Conservation (phyloP, 2,888 invertebrate species). For the Ophion slaviceki region DNA sequence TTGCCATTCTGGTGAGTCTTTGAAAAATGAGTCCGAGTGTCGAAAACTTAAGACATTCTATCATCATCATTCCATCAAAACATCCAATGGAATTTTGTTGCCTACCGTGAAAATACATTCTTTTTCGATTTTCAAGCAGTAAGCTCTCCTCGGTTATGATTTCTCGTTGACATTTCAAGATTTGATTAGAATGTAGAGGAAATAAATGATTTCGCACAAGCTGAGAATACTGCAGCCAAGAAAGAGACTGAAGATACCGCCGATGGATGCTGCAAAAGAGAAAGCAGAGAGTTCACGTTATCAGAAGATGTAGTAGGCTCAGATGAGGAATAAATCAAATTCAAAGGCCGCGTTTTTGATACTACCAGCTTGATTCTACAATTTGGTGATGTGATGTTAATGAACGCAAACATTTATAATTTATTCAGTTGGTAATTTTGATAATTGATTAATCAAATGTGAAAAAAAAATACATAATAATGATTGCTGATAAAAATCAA, state of each 20-base stretch:
- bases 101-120: not conserved
- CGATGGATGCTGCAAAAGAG: constrained; percentile 82
- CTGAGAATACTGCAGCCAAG: constrained; percentile 83
- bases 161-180: not conserved
- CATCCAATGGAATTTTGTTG: not conserved
- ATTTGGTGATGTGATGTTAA: too few relatives aligned
- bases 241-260: constrained; percentile 83
- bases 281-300: not conserved
- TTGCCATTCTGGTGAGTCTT: too few relatives aligned
- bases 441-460: too few relatives aligned
- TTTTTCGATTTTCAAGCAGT: not conserved
- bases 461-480: too few relatives aligned
- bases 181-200: constrained; percentile 23
- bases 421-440: too few relatives aligned
- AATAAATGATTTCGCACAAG: constrained; percentile 70
- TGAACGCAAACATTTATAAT: too few relatives aligned
- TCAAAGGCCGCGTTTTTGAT: not conserved
- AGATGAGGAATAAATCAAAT: not conserved
- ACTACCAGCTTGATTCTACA: too few relatives aligned
- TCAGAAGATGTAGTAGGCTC: not conserved
- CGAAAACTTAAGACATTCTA: too few relatives aligned
- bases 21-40: too few relatives aligned
- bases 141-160: too few relatives aligned
- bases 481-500: too few relatives aligned
- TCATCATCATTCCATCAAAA: too few relatives aligned